These are phyloP conservation scores for Lasiurus borealis DNA, from an alignment of 2,113 vertebrate species.

Conservation along the genomic window DNA sequence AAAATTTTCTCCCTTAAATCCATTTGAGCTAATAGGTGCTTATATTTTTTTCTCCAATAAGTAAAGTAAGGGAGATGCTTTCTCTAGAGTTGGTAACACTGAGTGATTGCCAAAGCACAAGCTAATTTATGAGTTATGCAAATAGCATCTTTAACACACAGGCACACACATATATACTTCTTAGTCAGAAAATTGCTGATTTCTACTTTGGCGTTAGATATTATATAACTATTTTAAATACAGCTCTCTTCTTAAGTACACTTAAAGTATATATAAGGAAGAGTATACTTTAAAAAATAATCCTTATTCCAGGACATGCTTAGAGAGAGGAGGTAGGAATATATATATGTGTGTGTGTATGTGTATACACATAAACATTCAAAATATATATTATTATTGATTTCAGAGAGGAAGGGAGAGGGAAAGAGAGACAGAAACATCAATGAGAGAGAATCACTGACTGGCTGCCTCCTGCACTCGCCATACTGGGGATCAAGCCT, in stretches of 20 bases:
- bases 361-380: no score
- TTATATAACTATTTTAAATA: conserved; percentile 56
- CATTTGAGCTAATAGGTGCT: conserved; percentile 58
- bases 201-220: conserved; percentile 62
- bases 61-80: conserved; percentile 55
- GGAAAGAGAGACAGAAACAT: no score
- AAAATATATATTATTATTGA: no score
- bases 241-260: background rate
- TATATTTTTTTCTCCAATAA: conserved; percentile 64
- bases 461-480: no score
- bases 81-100: conserved; percentile 66
- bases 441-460: no score
- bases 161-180: background rate
- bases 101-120: conserved; percentile 64
- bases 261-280: background rate
- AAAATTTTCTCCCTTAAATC: conserved; percentile 53
- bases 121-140: conserved; percentile 38
- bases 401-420: no score
- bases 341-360: no score
- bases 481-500: no score
- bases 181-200: conserved; percentile 60
- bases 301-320: background rate
- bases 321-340: background rate
- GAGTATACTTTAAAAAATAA: background rate
- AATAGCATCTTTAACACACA: conserved; percentile 1